Conservation (phyloP, 1,140 invertebrate genomes). For the Drosophila subpulchrella region DNA sequence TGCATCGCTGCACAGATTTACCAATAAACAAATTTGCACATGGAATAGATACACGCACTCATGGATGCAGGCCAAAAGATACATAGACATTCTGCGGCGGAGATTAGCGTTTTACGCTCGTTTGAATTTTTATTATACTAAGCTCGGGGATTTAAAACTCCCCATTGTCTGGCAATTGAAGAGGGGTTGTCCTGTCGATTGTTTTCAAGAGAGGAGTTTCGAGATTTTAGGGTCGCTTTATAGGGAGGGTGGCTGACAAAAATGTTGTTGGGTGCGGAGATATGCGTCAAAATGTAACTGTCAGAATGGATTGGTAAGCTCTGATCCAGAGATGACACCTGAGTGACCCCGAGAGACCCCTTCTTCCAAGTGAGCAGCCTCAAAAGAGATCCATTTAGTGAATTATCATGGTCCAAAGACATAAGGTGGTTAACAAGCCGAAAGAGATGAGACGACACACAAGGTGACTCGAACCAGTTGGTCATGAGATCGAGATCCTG, state of each 20-base stretch:
- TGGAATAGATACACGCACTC: slow-evolving; percentile 61
- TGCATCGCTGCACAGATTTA: slow-evolving; percentile 80
- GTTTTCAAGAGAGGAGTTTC: slow-evolving; percentile 36
- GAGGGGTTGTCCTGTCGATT: slow-evolving; percentile 67
- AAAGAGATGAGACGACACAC: slow-evolving; percentile 5
- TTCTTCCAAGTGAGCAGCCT: slow-evolving; percentile 28
- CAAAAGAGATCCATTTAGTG: slow-evolving; percentile 33
- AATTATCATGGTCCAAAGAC: slow-evolving; percentile 36
- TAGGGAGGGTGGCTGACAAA: slow-evolving; percentile 21
- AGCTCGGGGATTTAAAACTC: slow-evolving; percentile 74
- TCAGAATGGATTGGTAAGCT: slow-evolving; percentile 42
- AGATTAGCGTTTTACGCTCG: slow-evolving; percentile 84
- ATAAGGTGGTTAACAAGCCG: slow-evolving; percentile 46
- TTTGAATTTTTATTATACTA: slow-evolving; percentile 83
- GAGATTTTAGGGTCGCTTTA: slow-evolving; percentile 25
- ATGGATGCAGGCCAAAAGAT: slow-evolving; percentile 31
- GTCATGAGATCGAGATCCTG: slow-evolving; percentile 58
- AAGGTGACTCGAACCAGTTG: slow-evolving; percentile 28
- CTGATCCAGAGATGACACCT: slow-evolving; percentile 19
- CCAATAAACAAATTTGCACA: slow-evolving; percentile 79
- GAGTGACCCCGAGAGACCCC: slow-evolving; percentile 24
- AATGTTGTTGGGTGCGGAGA: background rate
- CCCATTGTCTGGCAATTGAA: slow-evolving; percentile 68
- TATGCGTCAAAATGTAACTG: slow-evolving; percentile 51
- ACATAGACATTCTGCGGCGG: slow-evolving; percentile 63